A percentile compares a stretch with the other conserved stretches of the same genome.
phyloP scores from a whole-genome alignment of 1,140 invertebrate genomes.

The Caenorhabditis tropicalis region DNA sequence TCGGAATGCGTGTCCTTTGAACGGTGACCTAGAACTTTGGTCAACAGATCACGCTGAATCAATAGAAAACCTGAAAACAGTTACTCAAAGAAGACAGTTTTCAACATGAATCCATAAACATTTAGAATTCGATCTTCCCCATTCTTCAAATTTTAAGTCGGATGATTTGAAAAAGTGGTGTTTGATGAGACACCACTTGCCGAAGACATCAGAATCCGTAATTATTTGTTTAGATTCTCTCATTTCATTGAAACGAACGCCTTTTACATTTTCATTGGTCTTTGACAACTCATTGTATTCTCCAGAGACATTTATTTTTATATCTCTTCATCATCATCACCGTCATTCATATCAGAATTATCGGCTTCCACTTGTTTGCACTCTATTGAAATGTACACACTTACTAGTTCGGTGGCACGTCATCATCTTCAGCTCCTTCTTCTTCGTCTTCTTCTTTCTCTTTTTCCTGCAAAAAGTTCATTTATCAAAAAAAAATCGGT shows the following conservation, averaged over 20 bases:
- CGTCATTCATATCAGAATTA: not conserved
- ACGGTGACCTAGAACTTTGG: too few relatives aligned
- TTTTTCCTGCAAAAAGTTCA: not conserved
- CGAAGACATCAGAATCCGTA: not conserved
- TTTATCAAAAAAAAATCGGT: not conserved
- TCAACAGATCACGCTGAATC: too few relatives aligned
- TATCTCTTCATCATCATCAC: not conserved
- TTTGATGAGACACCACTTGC: conserved; percentile 3
- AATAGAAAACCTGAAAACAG: too few relatives aligned
- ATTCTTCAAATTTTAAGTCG: too few relatives aligned
- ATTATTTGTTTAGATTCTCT: conserved; percentile 21
- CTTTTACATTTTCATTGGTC: not conserved
- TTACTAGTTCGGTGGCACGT: not conserved
- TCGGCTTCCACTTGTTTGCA: not conserved
- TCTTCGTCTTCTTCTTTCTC: too few relatives aligned
- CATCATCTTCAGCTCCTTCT: conserved; percentile 18
- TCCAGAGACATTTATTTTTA: conserved; percentile 10
- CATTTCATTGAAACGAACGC: not conserved
- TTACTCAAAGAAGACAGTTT: too few relatives aligned
- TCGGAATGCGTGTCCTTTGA: too few relatives aligned
- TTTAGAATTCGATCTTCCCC: too few relatives aligned
- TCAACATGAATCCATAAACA: too few relatives aligned
- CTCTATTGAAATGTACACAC: not conserved
- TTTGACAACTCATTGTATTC: not conserved
- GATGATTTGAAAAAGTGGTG: not conserved